Percentiles rank a stretch among this genome's conserved stretches.
Conservation (phyloP, 2,888 invertebrate species). For the Seladonia tumulorum region DNA sequence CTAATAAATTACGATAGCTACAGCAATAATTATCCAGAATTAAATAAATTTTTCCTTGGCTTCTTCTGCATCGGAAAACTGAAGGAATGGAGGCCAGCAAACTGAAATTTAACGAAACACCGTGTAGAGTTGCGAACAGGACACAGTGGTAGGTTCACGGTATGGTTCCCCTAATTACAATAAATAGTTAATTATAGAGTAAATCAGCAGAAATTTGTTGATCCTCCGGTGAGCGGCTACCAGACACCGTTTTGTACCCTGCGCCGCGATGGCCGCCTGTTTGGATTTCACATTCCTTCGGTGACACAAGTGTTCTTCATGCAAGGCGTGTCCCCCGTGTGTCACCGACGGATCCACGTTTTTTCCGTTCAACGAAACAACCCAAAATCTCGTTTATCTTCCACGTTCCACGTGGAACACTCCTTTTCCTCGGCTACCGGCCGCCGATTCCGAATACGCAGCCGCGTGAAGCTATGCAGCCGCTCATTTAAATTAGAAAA, state of each 20-base stretch:
- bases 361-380: slow-evolving; percentile 60
- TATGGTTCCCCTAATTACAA: background rate
- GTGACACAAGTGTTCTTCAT: slow-evolving; percentile 65
- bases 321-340: slow-evolving; percentile 61
- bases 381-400: slow-evolving; percentile 64
- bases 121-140: background rate
- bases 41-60: too few relatives aligned
- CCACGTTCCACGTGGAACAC: slow-evolving; percentile 35
- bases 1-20: background rate
- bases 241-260: slow-evolving; percentile 9
- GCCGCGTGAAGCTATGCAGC: slow-evolving; percentile 40
- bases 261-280: slow-evolving; percentile 41
- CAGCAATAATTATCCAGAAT: too few relatives aligned
- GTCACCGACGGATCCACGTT: slow-evolving; percentile 59
- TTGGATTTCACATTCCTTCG: slow-evolving; percentile 65
- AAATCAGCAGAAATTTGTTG: background rate
- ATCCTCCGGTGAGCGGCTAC: background rate
- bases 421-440: background rate
- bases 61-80: background rate
- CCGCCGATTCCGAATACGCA: slow-evolving; percentile 3
- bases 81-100: background rate
- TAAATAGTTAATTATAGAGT: background rate
- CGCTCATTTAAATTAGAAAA: slow-evolving; percentile 39
- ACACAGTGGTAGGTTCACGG: background rate
- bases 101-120: background rate